phyloP scores from a whole-genome alignment of 2,113 vertebrate species.

The Geococcyx californianus region DNA sequence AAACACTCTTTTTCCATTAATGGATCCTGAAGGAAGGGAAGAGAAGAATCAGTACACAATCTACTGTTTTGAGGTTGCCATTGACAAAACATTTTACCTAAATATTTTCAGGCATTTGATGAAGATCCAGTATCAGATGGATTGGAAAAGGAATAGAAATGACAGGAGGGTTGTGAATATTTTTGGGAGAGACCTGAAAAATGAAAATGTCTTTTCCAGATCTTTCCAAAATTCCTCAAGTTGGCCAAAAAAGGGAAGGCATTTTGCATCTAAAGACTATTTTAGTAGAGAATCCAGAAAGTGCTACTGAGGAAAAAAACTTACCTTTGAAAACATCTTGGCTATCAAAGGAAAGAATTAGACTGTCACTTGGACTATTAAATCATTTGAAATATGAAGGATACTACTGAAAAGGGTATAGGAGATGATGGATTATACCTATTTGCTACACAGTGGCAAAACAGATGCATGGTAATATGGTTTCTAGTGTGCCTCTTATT shows the following conservation, averaged over 20 bases:
- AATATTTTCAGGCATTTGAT: slow-evolving; percentile 36
- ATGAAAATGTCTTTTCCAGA: slow-evolving; percentile 66
- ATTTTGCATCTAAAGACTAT: slow-evolving; percentile 45
- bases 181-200: slow-evolving; percentile 49
- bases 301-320: background rate
- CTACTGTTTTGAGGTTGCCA: background rate
- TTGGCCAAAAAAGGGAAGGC: slow-evolving; percentile 32
- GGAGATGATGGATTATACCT: slow-evolving; percentile 70
- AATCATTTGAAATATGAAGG: slow-evolving; percentile 53
- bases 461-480: background rate
- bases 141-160: slow-evolving; percentile 55
- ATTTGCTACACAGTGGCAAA: slow-evolving; percentile 56
- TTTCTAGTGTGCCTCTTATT: slow-evolving; percentile 37
- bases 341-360: slow-evolving; percentile 60
- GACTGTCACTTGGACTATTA: slow-evolving; percentile 29
- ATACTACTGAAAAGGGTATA: slow-evolving; percentile 51
- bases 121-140: slow-evolving; percentile 31
- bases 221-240: slow-evolving; percentile 48
- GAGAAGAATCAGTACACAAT: background rate
- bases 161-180: slow-evolving; percentile 35
- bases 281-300: slow-evolving; percentile 54
- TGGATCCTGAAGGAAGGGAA: background rate
- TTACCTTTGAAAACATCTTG: slow-evolving; percentile 62
- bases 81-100: slow-evolving; percentile 28
- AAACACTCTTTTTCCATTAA: slow-evolving; percentile 19